These are phyloP conservation scores for Sturnus vulgaris DNA, from an alignment of 2,113 vertebrate species.

Conservation along the genomic window DNA sequence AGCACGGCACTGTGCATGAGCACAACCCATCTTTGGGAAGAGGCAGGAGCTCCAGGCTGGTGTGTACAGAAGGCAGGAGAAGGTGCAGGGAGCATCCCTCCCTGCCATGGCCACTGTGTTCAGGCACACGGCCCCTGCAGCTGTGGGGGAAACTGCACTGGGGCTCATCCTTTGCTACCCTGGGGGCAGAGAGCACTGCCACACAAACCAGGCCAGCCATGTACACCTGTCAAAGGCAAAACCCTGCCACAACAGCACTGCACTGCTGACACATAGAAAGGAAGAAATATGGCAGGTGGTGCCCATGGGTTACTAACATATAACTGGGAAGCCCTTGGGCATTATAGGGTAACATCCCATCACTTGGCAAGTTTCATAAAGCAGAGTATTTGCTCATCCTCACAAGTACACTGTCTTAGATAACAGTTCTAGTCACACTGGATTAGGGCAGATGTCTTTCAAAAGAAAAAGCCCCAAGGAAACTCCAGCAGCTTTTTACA, in stretches of 20 bases:
- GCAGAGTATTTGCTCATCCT: background rate
- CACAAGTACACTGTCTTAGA: background rate
- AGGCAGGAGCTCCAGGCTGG: rapidly evolving
- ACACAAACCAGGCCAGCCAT: background rate
- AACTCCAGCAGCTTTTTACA: background rate
- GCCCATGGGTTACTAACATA: background rate
- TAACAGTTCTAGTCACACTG: background rate
- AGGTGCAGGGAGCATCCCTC: background rate
- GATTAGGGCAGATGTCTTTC: background rate
- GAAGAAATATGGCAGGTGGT: background rate
- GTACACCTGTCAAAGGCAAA: rapidly evolving
- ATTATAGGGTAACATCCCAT: background rate
- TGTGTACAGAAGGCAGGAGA: background rate
- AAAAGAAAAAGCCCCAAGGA: background rate
- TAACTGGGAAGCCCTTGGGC: background rate
- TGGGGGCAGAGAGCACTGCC: background rate
- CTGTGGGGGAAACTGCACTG: rapidly evolving
- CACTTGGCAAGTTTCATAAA: background rate
- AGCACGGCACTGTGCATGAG: rapidly evolving
- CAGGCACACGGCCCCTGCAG: rapidly evolving
- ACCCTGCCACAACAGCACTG: background rate
- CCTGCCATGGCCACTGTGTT: background rate
- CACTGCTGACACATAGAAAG: background rate
- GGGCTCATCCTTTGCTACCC: background rate
- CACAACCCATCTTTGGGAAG: rapidly evolving